Evolutionary conservation across 1,140 invertebrate species (phyloP).

Genomic region (Triops cancriformis): DNA sequence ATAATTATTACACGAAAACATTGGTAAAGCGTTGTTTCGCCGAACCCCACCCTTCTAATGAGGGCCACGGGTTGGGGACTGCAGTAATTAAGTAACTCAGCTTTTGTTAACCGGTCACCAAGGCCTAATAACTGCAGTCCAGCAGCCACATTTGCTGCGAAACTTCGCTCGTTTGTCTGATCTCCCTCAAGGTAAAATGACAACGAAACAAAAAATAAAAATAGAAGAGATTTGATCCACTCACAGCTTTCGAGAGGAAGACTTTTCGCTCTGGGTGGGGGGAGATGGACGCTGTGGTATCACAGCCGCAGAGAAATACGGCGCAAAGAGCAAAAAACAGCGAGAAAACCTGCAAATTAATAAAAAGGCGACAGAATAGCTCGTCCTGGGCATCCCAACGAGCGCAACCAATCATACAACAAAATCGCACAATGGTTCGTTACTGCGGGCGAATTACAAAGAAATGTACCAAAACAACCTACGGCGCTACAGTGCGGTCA

Average conservation of each 20-base stretch:
- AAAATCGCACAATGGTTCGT: not conserved
- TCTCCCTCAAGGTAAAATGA: not conserved
- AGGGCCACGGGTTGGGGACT: not conserved
- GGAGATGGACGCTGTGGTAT: not conserved
- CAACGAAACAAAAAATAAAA: not conserved
- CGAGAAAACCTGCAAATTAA: not conserved
- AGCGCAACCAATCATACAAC: not conserved
- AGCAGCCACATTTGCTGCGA: not conserved
- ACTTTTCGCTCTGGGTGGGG: not conserved
- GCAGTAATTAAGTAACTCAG: constrained; percentile 10
- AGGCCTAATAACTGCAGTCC: constrained; percentile 8
- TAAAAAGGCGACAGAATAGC: constrained; percentile 5
- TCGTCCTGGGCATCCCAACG: constrained; percentile 1
- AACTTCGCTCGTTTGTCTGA: not conserved
- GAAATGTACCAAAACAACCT: not conserved
- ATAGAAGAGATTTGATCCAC: not conserved
- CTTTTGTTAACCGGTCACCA: not conserved
- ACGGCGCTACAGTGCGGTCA: not conserved
- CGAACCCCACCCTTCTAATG: not conserved
- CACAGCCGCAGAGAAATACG: not conserved
- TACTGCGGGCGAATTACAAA: not conserved
- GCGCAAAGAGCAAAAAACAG: not conserved
- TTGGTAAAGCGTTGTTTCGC: not conserved
- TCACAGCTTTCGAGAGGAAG: not conserved
- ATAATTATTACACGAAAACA: not conserved